phyloP scores from a whole-genome alignment of 2,113 vertebrate species.

The Pionites leucogaster region DNA sequence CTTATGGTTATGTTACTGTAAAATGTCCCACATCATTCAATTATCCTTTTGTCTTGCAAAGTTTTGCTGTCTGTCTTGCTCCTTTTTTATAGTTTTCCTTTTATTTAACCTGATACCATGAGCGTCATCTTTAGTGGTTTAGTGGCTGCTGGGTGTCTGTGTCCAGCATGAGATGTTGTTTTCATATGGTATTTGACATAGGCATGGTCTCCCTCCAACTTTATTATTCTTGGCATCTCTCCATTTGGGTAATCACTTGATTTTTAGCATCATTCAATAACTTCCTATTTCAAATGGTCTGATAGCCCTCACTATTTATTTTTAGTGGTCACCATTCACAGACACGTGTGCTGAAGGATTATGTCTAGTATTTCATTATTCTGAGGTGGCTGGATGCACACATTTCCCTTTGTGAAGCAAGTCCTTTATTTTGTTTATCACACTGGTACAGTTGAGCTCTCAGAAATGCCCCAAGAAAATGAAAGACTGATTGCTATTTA shows the following conservation, averaged over 20 bases:
- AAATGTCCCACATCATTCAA: not conserved
- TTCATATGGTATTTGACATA: not conserved
- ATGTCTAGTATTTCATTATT: not conserved
- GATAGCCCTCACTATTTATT: conserved; percentile 6
- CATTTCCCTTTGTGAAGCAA: not conserved
- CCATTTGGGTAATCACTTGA: not conserved
- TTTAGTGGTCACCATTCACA: not conserved
- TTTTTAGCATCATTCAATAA: not conserved
- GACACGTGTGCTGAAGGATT: not conserved
- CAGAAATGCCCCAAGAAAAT: conserved; percentile 3
- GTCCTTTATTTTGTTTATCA: not conserved
- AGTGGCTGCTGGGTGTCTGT: not conserved
- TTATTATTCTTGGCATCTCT: not conserved
- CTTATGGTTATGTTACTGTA: not conserved
- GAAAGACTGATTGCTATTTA: conserved; percentile 3
- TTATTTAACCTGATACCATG: not conserved
- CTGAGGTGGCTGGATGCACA: not conserved
- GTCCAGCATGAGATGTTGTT: not conserved
- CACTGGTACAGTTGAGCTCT: not conserved
- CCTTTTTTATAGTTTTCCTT: not conserved
- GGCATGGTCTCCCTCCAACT: not conserved
- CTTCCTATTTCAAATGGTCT: not conserved
- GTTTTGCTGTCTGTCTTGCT: not conserved
- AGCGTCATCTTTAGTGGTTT: not conserved
- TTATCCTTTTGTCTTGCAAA: not conserved